phyloP scores from a whole-genome alignment of 2,888 invertebrate species.

The Thymelicus lineola region DNA sequence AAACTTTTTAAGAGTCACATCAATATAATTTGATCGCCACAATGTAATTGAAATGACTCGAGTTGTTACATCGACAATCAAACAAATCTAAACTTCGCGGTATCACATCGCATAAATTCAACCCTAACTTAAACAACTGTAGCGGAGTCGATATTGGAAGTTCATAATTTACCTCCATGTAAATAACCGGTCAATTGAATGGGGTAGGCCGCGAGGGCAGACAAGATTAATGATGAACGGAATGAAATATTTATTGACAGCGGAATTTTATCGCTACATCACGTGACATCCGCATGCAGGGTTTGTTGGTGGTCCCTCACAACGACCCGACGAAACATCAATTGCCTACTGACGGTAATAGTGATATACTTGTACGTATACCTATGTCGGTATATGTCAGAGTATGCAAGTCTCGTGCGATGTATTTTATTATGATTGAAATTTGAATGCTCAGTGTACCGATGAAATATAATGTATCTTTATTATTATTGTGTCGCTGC shows the following conservation, averaged over 20 bases:
- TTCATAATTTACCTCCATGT: constrained; percentile 57
- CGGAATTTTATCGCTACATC: constrained; percentile 50
- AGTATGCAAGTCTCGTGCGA: no score
- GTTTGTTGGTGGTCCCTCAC: not conserved
- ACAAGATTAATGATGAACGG: constrained; percentile 67
- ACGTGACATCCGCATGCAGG: constrained; percentile 38
- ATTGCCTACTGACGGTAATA: constrained; percentile 4
- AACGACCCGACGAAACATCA: constrained; percentile 8
- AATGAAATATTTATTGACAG: constrained; percentile 57
- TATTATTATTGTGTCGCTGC: no score
- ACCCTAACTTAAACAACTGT: constrained; percentile 37
- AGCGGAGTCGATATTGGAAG: constrained; percentile 44
- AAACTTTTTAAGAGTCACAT: no score
- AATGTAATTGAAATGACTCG: not conserved
- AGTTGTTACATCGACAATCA: not conserved
- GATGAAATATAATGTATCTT: no score
- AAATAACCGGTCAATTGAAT: constrained; percentile 65
- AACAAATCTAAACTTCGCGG: constrained; percentile 7
- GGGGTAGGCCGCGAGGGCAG: constrained; percentile 53
- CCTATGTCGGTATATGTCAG: no score
- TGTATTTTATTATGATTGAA: no score
- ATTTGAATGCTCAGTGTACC: no score
- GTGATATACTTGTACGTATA: no score
- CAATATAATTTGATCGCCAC: not conserved
- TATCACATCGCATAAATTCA: constrained; percentile 11